Conservation (phyloP, 2,797 vertebrate genomes). For the Glyptemys insculpta region DNA sequence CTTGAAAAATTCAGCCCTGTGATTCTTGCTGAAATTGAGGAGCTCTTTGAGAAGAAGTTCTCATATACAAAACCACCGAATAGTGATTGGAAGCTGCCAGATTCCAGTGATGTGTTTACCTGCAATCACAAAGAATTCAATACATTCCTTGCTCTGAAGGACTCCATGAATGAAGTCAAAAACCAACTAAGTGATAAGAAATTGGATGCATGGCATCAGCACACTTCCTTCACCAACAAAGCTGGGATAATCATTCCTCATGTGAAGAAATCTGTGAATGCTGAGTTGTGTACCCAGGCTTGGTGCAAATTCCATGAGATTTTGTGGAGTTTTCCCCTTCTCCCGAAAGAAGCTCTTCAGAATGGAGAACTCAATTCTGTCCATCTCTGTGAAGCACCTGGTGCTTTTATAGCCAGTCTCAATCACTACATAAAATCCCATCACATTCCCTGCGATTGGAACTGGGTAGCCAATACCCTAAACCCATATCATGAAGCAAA, state of each 20-base stretch:
- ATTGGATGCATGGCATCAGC: constrained; percentile 92
- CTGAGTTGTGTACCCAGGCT: constrained; percentile 96
- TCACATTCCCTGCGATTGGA: constrained; percentile 88
- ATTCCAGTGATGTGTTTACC: constrained; percentile 81
- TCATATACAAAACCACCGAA: constrained; percentile 84
- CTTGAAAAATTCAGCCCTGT: constrained; percentile 78
- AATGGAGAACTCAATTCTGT: constrained; percentile 89
- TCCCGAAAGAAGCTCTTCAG: constrained; percentile 85
- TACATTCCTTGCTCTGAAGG: constrained; percentile 88
- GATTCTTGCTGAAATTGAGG: constrained; percentile 82
- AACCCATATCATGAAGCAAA: constrained; percentile 97
- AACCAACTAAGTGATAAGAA: constrained; percentile 95
- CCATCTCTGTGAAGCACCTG: constrained; percentile 96
- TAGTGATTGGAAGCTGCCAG: constrained; percentile 88
- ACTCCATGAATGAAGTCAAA: constrained; percentile 92
- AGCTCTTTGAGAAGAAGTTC: constrained; percentile 90
- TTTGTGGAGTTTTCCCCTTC: constrained; percentile 86
- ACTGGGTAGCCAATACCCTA: constrained; percentile 93
- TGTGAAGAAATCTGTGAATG: constrained; percentile 87
- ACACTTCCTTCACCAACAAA: constrained; percentile 94
- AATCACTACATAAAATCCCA: constrained; percentile 94
- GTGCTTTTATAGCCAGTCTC: constrained; percentile 93
- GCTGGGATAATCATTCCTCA: constrained; percentile 90
- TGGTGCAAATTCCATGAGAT: constrained; percentile 98
- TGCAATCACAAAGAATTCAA: constrained; percentile 76